Evolutionary conservation across 2,888 invertebrate genomes (phyloP), one percentile per base, ranked within the genome.

Genomic region (Allolobophora icterica): DNA sequence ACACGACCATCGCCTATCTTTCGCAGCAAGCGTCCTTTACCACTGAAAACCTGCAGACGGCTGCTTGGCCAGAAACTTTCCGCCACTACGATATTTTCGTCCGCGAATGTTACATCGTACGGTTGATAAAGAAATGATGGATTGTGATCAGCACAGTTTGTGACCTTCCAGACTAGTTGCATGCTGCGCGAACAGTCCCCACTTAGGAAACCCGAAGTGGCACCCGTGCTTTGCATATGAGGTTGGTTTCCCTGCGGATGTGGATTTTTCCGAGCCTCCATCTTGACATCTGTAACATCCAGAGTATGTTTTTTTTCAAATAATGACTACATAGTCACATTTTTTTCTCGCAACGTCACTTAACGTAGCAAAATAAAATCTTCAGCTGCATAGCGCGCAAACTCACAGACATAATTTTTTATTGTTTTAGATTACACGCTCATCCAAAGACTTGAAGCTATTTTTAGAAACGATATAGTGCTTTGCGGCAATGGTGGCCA

Each of bases 51-150:
- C 38, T 92, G 92, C n/a, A 92, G 83, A 13, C 92, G 91, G 87
- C 92, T 92, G 91, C 89, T 89, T 17, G 92, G 92, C 91, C 91
- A 92, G 84, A 92, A 91, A 15, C 92, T 92, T 89, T 92, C 92
- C 17, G 90, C 92, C 21, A 91, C 90, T 21, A 90, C 91, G 17
- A 91, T n/a, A 84, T 90, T 90, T 40, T 91, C 91, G 71, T 89
- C 71, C 30, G 90, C 40, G 52, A 92, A 91, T 21, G 91, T 89
- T 45, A 92, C 92, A 71, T 91, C 92, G 84, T 92, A 92, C 24
- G 92, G 92, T 42, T 91, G 90, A 52, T 90, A 90, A 38, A 92
- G 89, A 24, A 90, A 84, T 21, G 90, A 89, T 24, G 91, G 84
- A 35, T 91, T 30, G 34, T 87, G 33, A 87, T 90, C 90, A 21